Percentiles rank a stretch among this genome's conserved stretches.
Evolutionary conservation across 2,888 invertebrate genomes (phyloP).

Genomic region (Eilema caniola): DNA sequence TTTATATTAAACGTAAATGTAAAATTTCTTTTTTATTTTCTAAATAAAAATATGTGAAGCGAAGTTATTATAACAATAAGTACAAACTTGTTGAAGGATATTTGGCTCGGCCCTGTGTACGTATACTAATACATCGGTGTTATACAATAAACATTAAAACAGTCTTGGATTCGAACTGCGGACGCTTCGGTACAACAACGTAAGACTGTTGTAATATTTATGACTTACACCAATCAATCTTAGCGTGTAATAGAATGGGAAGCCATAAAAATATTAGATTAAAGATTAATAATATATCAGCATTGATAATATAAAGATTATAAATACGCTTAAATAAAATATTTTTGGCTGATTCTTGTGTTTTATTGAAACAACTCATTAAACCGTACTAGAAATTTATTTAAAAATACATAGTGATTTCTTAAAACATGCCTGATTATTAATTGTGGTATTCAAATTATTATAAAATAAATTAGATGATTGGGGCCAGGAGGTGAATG

Average conservation of each 20-base stretch:
- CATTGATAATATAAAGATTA: conserved; percentile 86
- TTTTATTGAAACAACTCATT: conserved; percentile 63
- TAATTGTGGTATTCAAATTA: no score
- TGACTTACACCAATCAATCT: conserved; percentile 66
- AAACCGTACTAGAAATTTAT: conserved; percentile 35
- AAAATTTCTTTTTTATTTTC: conserved; percentile 68
- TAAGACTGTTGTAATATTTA: conserved; percentile 64
- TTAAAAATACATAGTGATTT: neutral
- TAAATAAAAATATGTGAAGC: conserved; percentile 64
- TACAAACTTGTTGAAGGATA: conserved; percentile 78
- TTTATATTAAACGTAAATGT: conserved; percentile 77
- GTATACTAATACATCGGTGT: conserved; percentile 69
- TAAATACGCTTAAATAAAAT: conserved; percentile 88
- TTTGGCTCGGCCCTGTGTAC: conserved; percentile 74
- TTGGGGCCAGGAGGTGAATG: neutral
- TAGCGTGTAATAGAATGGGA: conserved; percentile 74
- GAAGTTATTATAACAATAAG: conserved; percentile 73
- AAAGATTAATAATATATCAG: conserved; percentile 86
- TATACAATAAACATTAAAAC: conserved; percentile 66
- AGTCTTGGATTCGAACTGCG: conserved; percentile 51
- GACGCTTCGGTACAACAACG: conserved; percentile 22
- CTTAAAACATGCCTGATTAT: neutral
- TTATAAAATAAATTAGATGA: neutral
- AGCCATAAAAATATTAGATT: conserved; percentile 83
- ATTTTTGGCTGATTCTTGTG: conserved; percentile 83